Percentiles rank a stretch among this genome's conserved stretches.
These are phyloP conservation scores for Spisula solida DNA, from an alignment of 2,888 invertebrate species.

Conservation along the genomic window DNA sequence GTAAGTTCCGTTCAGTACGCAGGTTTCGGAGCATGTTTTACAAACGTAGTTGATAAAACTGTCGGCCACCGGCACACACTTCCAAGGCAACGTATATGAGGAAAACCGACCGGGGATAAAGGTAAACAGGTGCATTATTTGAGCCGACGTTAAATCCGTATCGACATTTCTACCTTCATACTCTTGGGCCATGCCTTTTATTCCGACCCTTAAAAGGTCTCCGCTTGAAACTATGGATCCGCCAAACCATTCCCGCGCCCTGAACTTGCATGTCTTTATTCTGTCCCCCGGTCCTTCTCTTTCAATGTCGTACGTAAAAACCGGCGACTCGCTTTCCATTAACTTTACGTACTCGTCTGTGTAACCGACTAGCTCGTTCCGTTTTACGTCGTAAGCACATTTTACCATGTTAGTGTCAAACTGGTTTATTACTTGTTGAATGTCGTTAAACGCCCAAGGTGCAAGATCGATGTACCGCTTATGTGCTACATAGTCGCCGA, in stretches of 20 bases:
- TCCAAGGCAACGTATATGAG: not conserved
- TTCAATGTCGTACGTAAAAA: slow-evolving; percentile 12
- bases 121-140: too few relatives aligned
- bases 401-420: slow-evolving; percentile 11
- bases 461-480: not conserved
- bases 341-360: slow-evolving; percentile 27
- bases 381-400: slow-evolving; percentile 25
- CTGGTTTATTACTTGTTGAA: slow-evolving; percentile 7
- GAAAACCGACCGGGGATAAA: too few relatives aligned
- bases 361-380: not conserved
- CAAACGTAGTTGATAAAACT: slow-evolving; percentile 21
- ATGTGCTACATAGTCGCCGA: not conserved
- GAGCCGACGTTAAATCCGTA: too few relatives aligned
- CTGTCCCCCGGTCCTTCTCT: not conserved
- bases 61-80: slow-evolving; percentile 13
- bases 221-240: not conserved
- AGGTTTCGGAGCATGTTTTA: not conserved
- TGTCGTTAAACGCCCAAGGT: slow-evolving; percentile 22
- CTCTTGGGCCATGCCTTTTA: not conserved
- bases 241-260: not conserved
- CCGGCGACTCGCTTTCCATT: slow-evolving; percentile 29
- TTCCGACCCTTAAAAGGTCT: not conserved
- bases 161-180: not conserved
- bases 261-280: not conserved
- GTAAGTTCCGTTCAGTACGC: slow-evolving; percentile 22